Base-by-base conservation (phyloP, 2,797 vertebrate species). In the Staurois parvus region DNA sequence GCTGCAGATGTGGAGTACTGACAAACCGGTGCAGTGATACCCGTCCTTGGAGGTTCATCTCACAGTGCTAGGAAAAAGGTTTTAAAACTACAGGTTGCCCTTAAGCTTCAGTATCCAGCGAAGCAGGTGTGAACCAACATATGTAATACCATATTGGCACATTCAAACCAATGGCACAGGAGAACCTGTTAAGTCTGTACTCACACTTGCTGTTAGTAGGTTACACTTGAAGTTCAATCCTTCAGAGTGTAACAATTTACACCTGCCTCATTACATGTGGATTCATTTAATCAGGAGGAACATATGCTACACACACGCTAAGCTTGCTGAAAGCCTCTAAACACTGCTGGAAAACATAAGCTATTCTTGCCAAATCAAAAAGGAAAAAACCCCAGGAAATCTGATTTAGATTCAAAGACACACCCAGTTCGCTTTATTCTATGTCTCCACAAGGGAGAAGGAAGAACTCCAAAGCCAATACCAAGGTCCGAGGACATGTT, bases 351-450 rank as follows among this genome's bases (percentile, higher is more conserved):
- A 42, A 70, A 70, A 11, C 52, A 59, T 21, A 6, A 11, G 5
- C 34, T 28, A n/a, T 24, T 8, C 56, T 17, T 81, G 79, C 68
- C 68, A 72, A 81, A 81, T 4, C 19, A 64, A 12, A 59, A 26
- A 26, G 26, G 6, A 70, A 40, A 68, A 29, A 11, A 45, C 28
- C 37, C 40, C 76, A 67, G 66, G 26, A 79, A 81, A 56, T 72
- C 7, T 11, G 45, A 70, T 17, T 15, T 11, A 6, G 48, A 37
- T 59, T 72, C 30, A 67, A 72, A 17, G 45, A 52, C 28, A 48
- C 79, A 81, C 79, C 79, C 68, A 72, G n/a, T 28, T 72, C 68
- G 2, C 32, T 67, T 62, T 72, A 81, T 81, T 24, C 68, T 72
- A n/a, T 59, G 52, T 81, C 32, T 62, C 17, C 79, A 72, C 79